phyloP scores from a whole-genome alignment of 2,113 vertebrate genomes.

The Corythaeola cristata region DNA sequence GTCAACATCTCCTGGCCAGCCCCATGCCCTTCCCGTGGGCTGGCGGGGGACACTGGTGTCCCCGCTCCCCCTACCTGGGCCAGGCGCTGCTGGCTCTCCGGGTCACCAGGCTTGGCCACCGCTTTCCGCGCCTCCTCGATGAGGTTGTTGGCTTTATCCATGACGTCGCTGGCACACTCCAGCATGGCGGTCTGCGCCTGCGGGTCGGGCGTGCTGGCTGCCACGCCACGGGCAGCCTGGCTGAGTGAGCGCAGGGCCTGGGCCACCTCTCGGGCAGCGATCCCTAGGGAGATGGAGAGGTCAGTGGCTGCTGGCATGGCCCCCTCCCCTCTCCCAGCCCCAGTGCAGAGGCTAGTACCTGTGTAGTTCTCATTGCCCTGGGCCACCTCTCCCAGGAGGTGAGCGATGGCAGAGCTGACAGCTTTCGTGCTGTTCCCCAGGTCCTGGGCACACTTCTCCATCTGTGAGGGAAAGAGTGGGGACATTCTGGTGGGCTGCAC shows the following conservation, averaged over 20 bases:
- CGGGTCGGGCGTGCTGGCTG: constrained; percentile 82
- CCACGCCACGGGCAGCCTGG: constrained; percentile 88
- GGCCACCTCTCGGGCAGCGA: constrained; percentile 92
- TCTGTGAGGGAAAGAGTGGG: constrained; percentile 56
- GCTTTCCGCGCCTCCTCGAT: constrained; percentile 94
- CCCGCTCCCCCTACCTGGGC: constrained; percentile 81
- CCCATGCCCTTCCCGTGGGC: not conserved
- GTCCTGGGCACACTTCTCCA: constrained; percentile 95
- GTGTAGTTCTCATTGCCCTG: constrained; percentile 98
- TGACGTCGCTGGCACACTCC: constrained; percentile 88
- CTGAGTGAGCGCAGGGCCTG: constrained; percentile 89
- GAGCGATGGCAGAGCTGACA: constrained; percentile 91
- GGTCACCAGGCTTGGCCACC: constrained; percentile 87
- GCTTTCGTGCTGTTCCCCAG: constrained; percentile 94
- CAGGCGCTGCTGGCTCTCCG: constrained; percentile 92
- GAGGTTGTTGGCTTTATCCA: constrained; percentile 95
- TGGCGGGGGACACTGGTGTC: rapidly evolving
- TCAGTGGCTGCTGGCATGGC: not conserved
- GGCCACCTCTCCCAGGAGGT: constrained; percentile 92
- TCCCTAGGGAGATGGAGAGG: constrained; percentile 72
- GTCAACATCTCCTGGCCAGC: not conserved
- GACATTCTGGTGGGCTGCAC: not conserved
- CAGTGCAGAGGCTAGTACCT: constrained; percentile 63
- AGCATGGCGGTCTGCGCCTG: constrained; percentile 85
- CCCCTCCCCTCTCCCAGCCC: not conserved